Conservation (phyloP, 2,797 vertebrate genomes). For the Myripristis jacobus region DNA sequence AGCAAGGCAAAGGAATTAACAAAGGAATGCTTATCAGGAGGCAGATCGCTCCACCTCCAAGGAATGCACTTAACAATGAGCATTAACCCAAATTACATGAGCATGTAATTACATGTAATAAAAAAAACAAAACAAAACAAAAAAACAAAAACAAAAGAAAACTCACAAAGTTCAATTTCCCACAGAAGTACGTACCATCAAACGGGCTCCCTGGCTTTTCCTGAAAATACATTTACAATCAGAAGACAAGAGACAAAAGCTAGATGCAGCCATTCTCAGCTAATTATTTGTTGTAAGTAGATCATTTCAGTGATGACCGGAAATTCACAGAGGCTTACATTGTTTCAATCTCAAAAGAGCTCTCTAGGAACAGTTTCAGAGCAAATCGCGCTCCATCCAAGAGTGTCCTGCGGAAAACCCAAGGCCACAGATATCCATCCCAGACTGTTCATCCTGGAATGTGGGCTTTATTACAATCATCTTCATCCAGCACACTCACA, state of each 20-base stretch:
- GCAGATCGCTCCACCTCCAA: slow-evolving; percentile 59
- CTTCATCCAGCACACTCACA: slow-evolving; percentile 66
- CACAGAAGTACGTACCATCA: slow-evolving; percentile 74
- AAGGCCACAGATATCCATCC: slow-evolving; percentile 81
- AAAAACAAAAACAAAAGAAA: slow-evolving; percentile 38
- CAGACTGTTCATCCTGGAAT: slow-evolving; percentile 78
- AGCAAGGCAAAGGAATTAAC: slow-evolving; percentile 80
- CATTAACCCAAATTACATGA: slow-evolving; percentile 71
- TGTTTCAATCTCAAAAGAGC: slow-evolving; percentile 49
- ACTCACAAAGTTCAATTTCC: slow-evolving; percentile 52
- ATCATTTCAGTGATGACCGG: slow-evolving; percentile 58
- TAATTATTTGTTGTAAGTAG: slow-evolving; percentile 40
- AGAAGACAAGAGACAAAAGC: slow-evolving; percentile 70
- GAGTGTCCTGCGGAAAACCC: slow-evolving; percentile 68
- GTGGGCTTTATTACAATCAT: slow-evolving; percentile 82
- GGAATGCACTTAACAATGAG: slow-evolving; percentile 72
- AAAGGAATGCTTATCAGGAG: slow-evolving; percentile 72
- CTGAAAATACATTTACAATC: slow-evolving; percentile 78
- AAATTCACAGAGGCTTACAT: slow-evolving; percentile 66
- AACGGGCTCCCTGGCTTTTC: slow-evolving; percentile 68
- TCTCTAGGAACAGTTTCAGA: slow-evolving; percentile 47
- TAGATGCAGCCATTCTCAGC: slow-evolving; percentile 55
- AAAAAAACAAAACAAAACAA: too few species aligned
- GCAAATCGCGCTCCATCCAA: slow-evolving; percentile 59
- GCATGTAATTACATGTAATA: slow-evolving; percentile 69